phyloP scores from a whole-genome alignment of 1,140 invertebrate species.

The Hycleus cichorii region DNA sequence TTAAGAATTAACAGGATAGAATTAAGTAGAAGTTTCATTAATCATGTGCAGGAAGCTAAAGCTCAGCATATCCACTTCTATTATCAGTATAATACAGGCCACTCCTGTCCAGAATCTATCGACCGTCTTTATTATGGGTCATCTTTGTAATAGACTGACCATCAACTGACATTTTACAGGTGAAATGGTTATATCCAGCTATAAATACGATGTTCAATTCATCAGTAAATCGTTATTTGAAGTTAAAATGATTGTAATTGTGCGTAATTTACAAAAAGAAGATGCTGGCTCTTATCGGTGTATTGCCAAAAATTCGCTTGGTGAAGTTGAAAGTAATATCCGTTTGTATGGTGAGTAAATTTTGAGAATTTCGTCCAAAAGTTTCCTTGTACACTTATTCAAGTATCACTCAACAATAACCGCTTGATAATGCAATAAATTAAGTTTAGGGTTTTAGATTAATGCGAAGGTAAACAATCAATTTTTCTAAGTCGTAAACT shows the following conservation, averaged over 20 bases:
- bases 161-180: slow-evolving; percentile 44
- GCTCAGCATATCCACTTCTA: slow-evolving; percentile 16
- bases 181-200: slow-evolving; percentile 75
- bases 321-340: slow-evolving; percentile 82
- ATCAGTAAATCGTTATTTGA: slow-evolving; percentile 67
- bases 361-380: too few species aligned
- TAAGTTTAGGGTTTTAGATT: too few species aligned
- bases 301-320: slow-evolving; percentile 85
- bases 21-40: slow-evolving; percentile 33
- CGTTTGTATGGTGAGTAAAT: slow-evolving; percentile 71
- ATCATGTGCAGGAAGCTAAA: slow-evolving; percentile 27
- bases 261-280: slow-evolving; percentile 65
- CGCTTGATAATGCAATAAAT: too few species aligned
- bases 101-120: slow-evolving; percentile 25
- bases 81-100: slow-evolving; percentile 25
- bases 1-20: slow-evolving; percentile 34
- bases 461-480: too few species aligned
- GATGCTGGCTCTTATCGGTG: slow-evolving; percentile 84
- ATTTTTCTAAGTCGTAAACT: too few species aligned
- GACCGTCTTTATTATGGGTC: slow-evolving; percentile 20
- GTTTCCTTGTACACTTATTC: too few species aligned
- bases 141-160: slow-evolving; percentile 19
- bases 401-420: too few species aligned
- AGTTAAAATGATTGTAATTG: slow-evolving; percentile 73
- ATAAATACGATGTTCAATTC: slow-evolving; percentile 73